These are phyloP conservation scores for Scomberomorus guttatus DNA, from an alignment of 2,797 vertebrate genomes.

Conservation along the genomic window DNA sequence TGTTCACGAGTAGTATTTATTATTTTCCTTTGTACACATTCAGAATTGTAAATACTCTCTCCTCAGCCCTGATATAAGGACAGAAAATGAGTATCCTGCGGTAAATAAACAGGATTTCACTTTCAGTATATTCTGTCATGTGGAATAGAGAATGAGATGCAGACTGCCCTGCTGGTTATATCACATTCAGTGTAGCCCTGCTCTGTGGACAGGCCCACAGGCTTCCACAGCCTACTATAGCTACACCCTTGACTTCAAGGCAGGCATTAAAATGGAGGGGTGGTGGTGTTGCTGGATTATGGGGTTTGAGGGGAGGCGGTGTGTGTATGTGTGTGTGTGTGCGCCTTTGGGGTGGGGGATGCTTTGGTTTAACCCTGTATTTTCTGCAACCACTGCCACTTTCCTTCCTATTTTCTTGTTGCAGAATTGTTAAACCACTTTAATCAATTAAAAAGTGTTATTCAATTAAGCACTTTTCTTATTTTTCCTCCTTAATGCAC, in stretches of 20 bases:
- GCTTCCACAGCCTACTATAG: constrained; percentile 68
- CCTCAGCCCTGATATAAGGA: constrained; percentile 29
- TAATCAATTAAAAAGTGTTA: constrained; percentile 5
- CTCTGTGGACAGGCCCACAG: constrained; percentile 78
- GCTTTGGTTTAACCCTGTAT: constrained; percentile 68
- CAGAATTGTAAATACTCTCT: neutral
- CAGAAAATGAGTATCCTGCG: constrained; percentile 53
- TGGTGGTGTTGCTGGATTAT: constrained; percentile 65
- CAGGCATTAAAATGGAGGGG: constrained; percentile 82
- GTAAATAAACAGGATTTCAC: constrained; percentile 69
- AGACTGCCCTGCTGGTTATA: constrained; percentile 75
- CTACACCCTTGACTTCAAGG: constrained; percentile 80
- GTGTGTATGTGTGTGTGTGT: constrained; percentile 27
- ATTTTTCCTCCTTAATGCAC: neutral
- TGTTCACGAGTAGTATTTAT: constrained; percentile 1
- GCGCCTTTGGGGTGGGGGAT: constrained; percentile 61
- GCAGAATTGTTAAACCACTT: neutral
- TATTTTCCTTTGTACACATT: constrained; percentile 17
- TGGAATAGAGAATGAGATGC: constrained; percentile 71
- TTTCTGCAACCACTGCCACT: constrained; percentile 38
- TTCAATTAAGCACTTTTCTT: constrained; percentile 2
- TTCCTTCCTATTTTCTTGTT: constrained; percentile 1
- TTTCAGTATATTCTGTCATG: constrained; percentile 72
- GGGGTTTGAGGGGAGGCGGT: constrained; percentile 62
- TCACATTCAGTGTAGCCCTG: constrained; percentile 66